Evolutionary conservation across 2,888 invertebrate genomes (phyloP).

Genomic region (Eilema depressum): DNA sequence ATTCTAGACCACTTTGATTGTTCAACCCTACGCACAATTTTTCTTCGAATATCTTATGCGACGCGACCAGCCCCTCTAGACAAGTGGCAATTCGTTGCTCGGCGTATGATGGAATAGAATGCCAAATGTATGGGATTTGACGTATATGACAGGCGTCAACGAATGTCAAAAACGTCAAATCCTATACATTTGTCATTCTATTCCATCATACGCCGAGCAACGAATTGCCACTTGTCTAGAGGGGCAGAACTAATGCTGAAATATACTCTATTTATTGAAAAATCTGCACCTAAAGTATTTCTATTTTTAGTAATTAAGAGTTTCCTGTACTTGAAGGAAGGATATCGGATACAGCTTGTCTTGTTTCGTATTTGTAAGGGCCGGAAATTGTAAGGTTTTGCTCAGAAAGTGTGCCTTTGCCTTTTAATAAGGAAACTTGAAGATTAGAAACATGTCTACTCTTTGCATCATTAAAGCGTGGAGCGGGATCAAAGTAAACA

Average conservation of each 20-base stretch:
- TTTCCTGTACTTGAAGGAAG: background rate
- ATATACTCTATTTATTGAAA: too few species aligned
- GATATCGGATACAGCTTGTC: background rate
- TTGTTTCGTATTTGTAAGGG: background rate
- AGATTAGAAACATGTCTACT: background rate
- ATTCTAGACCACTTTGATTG: background rate
- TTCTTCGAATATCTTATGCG: background rate
- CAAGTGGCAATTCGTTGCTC: too few species aligned
- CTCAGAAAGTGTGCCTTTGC: background rate
- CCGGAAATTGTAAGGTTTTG: background rate
- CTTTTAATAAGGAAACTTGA: background rate
- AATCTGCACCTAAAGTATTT: background rate
- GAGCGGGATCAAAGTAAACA: background rate
- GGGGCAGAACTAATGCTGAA: too few species aligned
- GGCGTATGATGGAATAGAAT: too few species aligned
- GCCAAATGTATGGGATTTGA: too few species aligned
- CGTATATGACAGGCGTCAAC: too few species aligned
- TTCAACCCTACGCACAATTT: background rate
- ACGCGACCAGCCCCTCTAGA: too few species aligned
- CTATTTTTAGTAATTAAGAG: background rate
- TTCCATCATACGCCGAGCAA: too few species aligned
- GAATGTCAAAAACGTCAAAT: too few species aligned
- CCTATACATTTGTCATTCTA: too few species aligned
- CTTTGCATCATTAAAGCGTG: background rate
- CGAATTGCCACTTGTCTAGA: too few species aligned